These are phyloP conservation scores for Promerops cafer DNA, from an alignment of 2,113 vertebrate species.

Conservation along the genomic window DNA sequence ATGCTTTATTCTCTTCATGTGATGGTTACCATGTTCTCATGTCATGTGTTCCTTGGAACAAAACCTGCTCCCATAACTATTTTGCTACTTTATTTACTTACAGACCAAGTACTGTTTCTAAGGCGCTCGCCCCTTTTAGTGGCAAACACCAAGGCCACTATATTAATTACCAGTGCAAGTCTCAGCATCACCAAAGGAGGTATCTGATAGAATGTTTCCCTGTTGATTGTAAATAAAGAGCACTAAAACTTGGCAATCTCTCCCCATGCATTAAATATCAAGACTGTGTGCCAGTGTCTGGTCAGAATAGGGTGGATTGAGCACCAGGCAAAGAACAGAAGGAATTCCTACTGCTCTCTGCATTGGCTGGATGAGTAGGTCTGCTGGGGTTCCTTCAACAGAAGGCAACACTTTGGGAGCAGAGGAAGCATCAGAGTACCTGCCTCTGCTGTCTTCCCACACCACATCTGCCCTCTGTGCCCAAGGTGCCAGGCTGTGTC, in stretches of 20 bases:
- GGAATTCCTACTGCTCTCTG: background rate
- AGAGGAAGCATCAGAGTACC: background rate
- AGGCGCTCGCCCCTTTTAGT: background rate
- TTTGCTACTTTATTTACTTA: background rate
- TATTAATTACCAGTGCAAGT: background rate
- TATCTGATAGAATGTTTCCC: background rate
- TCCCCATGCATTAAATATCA: background rate
- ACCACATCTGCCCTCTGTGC: rapidly evolving
- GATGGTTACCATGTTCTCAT: background rate
- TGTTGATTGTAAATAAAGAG: background rate
- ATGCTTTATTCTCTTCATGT: background rate
- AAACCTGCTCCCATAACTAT: background rate
- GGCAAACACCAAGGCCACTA: background rate
- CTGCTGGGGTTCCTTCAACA: background rate
- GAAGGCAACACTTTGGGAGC: background rate
- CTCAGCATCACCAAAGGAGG: background rate
- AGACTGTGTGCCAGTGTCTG: background rate
- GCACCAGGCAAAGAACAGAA: background rate
- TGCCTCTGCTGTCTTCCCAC: background rate
- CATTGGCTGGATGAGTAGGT: background rate
- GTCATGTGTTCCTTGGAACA: background rate
- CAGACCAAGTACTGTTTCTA: background rate
- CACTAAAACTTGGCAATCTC: background rate
- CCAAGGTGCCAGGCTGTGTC: background rate
- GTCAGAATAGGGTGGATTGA: background rate